phyloP scores from a whole-genome alignment of 2,888 invertebrate genomes.

The Drosophila rubida region DNA sequence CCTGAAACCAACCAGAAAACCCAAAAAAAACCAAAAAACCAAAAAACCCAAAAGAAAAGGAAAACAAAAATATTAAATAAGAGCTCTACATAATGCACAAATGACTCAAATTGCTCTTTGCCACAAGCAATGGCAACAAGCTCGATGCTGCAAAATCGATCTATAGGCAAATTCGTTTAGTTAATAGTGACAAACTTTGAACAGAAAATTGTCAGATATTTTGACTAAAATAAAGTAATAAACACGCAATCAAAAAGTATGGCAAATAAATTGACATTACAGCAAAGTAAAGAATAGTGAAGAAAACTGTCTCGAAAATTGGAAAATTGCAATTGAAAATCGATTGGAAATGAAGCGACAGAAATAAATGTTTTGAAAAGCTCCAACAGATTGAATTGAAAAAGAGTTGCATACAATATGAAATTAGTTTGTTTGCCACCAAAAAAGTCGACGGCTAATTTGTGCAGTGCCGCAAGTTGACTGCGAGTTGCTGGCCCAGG shows the following conservation, averaged over 20 bases:
- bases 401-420: too few relatives aligned
- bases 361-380: slow-evolving; percentile 34
- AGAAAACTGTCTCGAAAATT: slow-evolving; percentile 21
- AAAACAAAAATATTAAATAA: background rate
- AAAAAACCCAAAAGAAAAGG: background rate
- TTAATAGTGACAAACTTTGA: too few relatives aligned
- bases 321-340: slow-evolving; percentile 54
- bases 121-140: background rate
- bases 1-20: background rate
- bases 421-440: slow-evolving; percentile 20
- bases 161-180: background rate
- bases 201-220: too few relatives aligned
- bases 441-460: slow-evolving; percentile 48
- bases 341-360: slow-evolving; percentile 55
- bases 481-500: slow-evolving; percentile 30
- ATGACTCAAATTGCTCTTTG: background rate
- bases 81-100: background rate
- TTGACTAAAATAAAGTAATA: too few relatives aligned
- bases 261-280: slow-evolving; percentile 6
- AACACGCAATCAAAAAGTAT: background rate
- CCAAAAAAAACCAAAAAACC: background rate
- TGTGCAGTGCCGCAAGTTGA: slow-evolving; percentile 11
- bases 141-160: too few relatives aligned
- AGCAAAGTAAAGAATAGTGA: slow-evolving; percentile 2
- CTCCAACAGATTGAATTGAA: too few relatives aligned